Conservation (phyloP, 2,888 invertebrate species). For the Pollenia angustigena region DNA sequence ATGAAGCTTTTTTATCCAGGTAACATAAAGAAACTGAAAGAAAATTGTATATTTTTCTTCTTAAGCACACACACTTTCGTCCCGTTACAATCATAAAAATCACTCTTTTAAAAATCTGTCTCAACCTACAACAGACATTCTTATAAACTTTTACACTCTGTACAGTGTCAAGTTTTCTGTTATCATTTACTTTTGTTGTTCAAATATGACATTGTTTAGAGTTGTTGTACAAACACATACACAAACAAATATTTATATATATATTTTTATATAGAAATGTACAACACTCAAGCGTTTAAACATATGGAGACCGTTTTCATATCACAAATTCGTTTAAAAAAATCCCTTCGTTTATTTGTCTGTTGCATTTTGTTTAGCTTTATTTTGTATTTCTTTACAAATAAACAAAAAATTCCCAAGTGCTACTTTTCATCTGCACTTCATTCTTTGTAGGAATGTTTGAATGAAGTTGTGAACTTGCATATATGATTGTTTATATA, state of each 20-base stretch:
- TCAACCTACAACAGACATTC: neutral
- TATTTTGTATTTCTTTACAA: conserved; percentile 21
- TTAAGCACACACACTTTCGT: too few species aligned
- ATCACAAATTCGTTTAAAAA: conserved; percentile 21
- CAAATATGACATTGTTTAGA: conserved; percentile 61
- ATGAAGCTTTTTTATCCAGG: too few species aligned
- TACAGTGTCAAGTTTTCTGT: conserved; percentile 53
- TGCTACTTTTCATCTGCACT: conserved; percentile 35
- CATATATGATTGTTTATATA: neutral
- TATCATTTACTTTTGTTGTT: conserved; percentile 47
- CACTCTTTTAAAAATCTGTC: neutral
- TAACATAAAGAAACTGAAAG: too few species aligned
- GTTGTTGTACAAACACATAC: conserved; percentile 5
- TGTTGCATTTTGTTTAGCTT: conserved; percentile 36
- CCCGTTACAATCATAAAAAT: too few species aligned
- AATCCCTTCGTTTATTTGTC: conserved; percentile 30
- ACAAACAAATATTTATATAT: neutral
- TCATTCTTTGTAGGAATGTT: neutral
- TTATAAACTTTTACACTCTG: conserved; percentile 1
- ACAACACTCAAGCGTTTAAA: neutral
- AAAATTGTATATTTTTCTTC: too few species aligned
- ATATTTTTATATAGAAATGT: neutral
- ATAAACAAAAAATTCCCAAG: conserved; percentile 50
- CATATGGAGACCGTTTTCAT: neutral
- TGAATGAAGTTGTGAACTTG: neutral